These are phyloP conservation scores for Rotaria magnacalcarata DNA, from an alignment of 2,888 invertebrate genomes.

Conservation along the genomic window DNA sequence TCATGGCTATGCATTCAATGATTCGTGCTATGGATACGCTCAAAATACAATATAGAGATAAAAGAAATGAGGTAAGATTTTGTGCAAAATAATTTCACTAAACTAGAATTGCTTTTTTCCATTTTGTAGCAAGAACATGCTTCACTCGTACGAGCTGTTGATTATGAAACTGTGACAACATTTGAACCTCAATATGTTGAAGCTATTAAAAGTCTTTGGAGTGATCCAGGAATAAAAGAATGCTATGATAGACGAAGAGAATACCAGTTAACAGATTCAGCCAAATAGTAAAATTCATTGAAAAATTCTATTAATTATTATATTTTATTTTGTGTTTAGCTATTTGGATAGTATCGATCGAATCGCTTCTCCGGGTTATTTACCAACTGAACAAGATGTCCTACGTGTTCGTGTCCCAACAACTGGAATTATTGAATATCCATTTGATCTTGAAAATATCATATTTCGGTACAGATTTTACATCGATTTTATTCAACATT, in stretches of 20 bases:
- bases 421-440: conserved; percentile 99
- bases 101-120: no score
- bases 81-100: no score
- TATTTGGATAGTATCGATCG: conserved; percentile 98
- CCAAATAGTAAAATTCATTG: conserved; percentile 83
- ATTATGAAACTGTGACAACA: conserved; percentile 97
- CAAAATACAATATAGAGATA: conserved; percentile 87
- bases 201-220: conserved; percentile 93
- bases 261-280: conserved; percentile 98
- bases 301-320: no score
- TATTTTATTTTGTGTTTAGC: conserved; percentile 66
- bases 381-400: conserved; percentile 99
- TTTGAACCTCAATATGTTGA: conserved; percentile 95
- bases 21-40: conserved; percentile 98
- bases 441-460: conserved; percentile 99
- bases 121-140: conserved; percentile 74
- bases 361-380: conserved; percentile 84
- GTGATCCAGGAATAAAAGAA: conserved; percentile 92
- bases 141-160: conserved; percentile 86
- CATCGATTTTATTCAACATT: no score
- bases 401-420: conserved; percentile 98
- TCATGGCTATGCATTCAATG: conserved; percentile 99
- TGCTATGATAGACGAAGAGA: conserved; percentile 98
- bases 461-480: conserved; percentile 69
- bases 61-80: conserved; percentile 66